Conservation (phyloP, 2,797 vertebrate species). For the Epinephelus awoara region DNA sequence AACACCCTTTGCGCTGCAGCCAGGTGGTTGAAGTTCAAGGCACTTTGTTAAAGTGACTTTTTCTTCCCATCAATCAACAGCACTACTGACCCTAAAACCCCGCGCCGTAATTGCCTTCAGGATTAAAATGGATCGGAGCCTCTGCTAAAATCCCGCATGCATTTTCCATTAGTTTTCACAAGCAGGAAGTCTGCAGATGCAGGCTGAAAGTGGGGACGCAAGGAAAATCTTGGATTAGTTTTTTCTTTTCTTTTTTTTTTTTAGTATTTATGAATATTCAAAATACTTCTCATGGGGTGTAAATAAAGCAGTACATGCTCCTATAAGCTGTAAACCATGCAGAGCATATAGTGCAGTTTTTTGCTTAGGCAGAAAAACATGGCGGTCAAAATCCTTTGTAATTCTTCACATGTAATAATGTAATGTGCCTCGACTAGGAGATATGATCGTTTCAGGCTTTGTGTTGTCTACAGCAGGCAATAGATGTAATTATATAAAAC, state of each 20-base stretch:
- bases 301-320: constrained; percentile 35
- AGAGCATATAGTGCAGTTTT: background rate
- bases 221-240: constrained; percentile 66
- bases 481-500: constrained; percentile 76
- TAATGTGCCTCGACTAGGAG: constrained; percentile 36
- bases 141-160: constrained; percentile 78
- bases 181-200: constrained; percentile 76
- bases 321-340: constrained; percentile 39
- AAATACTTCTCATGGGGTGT: constrained; percentile 44
- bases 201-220: constrained; percentile 56
- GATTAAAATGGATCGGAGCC: constrained; percentile 87
- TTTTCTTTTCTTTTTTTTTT: constrained; percentile 16
- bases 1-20: constrained; percentile 69
- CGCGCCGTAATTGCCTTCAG: constrained; percentile 85
- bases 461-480: constrained; percentile 53
- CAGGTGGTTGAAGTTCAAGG: constrained; percentile 81
- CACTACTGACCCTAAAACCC: constrained; percentile 86
- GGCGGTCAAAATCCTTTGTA: background rate
- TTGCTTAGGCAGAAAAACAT: background rate
- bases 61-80: constrained; percentile 85
- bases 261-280: constrained; percentile 67
- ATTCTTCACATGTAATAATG: constrained; percentile 35
- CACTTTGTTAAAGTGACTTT: constrained; percentile 84
- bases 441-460: constrained; percentile 59
- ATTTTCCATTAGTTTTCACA: constrained; percentile 83